phyloP scores from a whole-genome alignment of 2,797 vertebrate genomes.

The Sylvia borin region DNA sequence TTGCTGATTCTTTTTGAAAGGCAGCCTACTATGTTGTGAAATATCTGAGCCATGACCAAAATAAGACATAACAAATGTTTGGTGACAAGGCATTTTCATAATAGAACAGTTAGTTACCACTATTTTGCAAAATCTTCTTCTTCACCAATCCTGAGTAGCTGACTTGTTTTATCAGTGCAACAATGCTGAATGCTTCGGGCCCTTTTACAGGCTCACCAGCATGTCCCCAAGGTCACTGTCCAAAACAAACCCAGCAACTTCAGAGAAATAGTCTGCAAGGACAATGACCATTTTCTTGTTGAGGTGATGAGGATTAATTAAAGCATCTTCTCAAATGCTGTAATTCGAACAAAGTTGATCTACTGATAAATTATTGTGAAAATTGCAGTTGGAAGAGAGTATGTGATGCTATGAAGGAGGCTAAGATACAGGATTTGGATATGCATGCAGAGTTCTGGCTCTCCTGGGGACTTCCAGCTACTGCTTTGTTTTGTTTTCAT shows the following conservation, averaged over 20 bases:
- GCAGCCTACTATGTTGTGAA: not conserved
- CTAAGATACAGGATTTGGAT: not conserved
- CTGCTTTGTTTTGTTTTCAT: not conserved
- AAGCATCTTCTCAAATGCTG: not conserved
- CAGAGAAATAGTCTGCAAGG: not conserved
- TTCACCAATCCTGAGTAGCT: not conserved
- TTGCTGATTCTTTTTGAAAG: not conserved
- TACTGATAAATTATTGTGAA: not conserved
- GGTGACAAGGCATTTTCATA: not conserved
- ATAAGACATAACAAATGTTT: not conserved
- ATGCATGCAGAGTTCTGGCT: not conserved
- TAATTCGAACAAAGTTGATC: not conserved
- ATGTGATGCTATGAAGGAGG: not conserved
- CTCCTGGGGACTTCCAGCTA: not conserved
- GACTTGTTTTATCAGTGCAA: not conserved
- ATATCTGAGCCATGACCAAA: not conserved
- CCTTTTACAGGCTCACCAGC: not conserved
- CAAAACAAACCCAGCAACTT: not conserved
- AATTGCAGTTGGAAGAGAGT: not conserved
- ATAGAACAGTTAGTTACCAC: not conserved
- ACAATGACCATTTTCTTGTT: not conserved
- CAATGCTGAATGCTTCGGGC: not conserved
- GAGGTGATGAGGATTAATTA: not conserved
- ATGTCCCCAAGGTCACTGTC: not conserved
- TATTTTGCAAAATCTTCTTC: not conserved